These are phyloP conservation scores for Eublepharis macularius DNA, from an alignment of 2,113 vertebrate species.

Conservation along the genomic window DNA sequence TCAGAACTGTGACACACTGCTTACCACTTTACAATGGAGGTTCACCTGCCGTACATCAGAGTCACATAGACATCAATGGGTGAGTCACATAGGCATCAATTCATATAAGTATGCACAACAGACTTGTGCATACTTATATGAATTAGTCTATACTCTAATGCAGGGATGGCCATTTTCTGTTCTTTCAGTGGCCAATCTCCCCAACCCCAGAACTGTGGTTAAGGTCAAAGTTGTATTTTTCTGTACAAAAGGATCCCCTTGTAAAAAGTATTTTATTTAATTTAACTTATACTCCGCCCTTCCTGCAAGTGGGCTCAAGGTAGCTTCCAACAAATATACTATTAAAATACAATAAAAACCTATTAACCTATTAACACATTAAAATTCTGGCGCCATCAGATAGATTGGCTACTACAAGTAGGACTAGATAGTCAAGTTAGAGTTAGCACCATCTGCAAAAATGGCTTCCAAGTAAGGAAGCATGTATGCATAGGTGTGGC, in stretches of 20 bases:
- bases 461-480: neutral
- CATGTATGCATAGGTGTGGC: neutral
- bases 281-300: too few relatives aligned
- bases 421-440: too few relatives aligned
- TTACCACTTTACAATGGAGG: neutral
- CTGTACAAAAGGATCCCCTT: neutral
- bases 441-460: neutral
- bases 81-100: too few relatives aligned
- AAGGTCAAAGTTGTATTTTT: neutral
- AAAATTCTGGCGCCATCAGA: too few relatives aligned
- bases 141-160: neutral
- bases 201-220: too few relatives aligned
- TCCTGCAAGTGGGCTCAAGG: too few relatives aligned
- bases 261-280: neutral
- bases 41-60: neutral
- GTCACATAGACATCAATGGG: neutral
- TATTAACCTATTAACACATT: too few relatives aligned
- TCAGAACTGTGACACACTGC: neutral
- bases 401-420: too few relatives aligned
- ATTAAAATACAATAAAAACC: too few relatives aligned
- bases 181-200: neutral
- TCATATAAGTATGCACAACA: too few relatives aligned
- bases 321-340: too few relatives aligned
- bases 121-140: neutral
- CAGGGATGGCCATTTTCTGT: neutral